A percentile compares a stretch with the other conserved stretches of the same genome.
Conservation (phyloP, 2,888 invertebrate species). For the Tenodera sinensis region DNA sequence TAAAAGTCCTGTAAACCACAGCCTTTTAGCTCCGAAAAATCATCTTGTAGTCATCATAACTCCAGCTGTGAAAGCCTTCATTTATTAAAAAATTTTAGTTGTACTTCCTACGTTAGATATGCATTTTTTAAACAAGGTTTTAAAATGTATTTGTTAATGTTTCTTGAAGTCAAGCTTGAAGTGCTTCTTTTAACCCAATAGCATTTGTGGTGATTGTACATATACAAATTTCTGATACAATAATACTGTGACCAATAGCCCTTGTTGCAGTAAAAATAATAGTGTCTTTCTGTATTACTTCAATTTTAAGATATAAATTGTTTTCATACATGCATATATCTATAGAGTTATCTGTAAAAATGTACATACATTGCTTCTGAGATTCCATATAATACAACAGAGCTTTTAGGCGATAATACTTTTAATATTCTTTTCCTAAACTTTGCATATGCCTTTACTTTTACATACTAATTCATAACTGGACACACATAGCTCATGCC, state of each 20-base stretch:
- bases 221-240: not conserved
- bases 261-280: not conserved
- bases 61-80: no score
- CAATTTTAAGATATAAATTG: not conserved
- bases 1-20: no score
- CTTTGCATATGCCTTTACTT: not conserved
- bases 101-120: not conserved
- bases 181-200: not conserved
- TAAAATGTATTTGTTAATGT: not conserved
- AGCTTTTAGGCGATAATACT: not conserved
- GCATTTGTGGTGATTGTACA: not conserved
- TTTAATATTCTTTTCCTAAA: not conserved
- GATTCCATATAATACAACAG: not conserved
- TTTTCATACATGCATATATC: not conserved
- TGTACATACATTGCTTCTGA: not conserved
- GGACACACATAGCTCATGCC: not conserved
- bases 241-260: not conserved
- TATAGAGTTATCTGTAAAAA: not conserved
- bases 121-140: not conserved
- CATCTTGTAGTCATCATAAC: no score
- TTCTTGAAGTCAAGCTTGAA: not conserved
- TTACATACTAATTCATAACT: not conserved
- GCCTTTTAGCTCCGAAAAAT: no score
- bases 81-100: no score
- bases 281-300: not conserved